These are phyloP conservation scores for Linnaemya vulpina DNA, from an alignment of 2,888 invertebrate species.

Conservation along the genomic window DNA sequence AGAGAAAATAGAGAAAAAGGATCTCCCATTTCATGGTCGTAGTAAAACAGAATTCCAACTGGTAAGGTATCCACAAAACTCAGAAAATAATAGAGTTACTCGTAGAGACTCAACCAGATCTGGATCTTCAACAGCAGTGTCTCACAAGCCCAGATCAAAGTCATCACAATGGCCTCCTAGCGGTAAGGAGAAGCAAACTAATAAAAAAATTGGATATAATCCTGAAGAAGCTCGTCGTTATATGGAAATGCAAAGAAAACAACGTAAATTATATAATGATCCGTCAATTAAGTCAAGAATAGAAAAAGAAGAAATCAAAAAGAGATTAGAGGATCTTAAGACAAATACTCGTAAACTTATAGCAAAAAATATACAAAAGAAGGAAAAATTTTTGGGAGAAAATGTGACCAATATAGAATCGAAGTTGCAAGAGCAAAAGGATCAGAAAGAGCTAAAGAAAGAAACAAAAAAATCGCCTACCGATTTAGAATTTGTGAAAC, in stretches of 20 bases:
- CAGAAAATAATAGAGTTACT: background rate
- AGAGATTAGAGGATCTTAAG: slow-evolving; percentile 83
- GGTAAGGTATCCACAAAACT: background rate
- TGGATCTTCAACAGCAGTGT: background rate
- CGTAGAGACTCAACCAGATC: slow-evolving; percentile 49
- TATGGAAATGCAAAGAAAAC: slow-evolving; percentile 85
- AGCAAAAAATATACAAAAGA: slow-evolving; percentile 80
- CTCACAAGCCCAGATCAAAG: slow-evolving; percentile 67
- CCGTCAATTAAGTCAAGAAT: slow-evolving; percentile 77
- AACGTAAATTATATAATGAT: slow-evolving; percentile 78
- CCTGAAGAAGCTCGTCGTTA: slow-evolving; percentile 84
- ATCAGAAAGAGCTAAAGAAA: background rate
- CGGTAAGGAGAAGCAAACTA: slow-evolving; percentile 63
- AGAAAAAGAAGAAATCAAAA: slow-evolving; percentile 82
- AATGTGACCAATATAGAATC: slow-evolving; percentile 1
- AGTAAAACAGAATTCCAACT: slow-evolving; percentile 67
- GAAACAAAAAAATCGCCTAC: background rate
- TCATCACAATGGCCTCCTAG: slow-evolving; percentile 68
- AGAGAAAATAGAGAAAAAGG: background rate
- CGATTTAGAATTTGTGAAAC: slow-evolving; percentile 5
- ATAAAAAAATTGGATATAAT: slow-evolving; percentile 82
- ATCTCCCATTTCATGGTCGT: slow-evolving; percentile 19
- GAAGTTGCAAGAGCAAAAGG: background rate
- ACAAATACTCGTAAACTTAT: slow-evolving; percentile 83
- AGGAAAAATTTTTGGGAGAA: slow-evolving; percentile 48